Base-by-base conservation (phyloP, 2,797 vertebrate genomes). In the Gymnocypris eckloni region DNA sequence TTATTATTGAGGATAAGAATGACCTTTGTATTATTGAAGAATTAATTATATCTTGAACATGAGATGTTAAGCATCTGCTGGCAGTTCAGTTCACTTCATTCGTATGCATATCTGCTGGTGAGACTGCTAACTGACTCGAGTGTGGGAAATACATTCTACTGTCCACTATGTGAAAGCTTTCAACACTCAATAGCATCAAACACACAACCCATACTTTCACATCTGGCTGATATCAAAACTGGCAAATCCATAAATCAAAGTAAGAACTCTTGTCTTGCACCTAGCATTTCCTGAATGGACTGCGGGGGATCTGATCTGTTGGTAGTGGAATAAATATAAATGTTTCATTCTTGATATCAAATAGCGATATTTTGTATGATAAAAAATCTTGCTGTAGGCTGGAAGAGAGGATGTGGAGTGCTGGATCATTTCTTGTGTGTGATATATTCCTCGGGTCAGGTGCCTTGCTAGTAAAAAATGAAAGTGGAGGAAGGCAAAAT, bases 381-480 rank as follows among this genome's bases (percentile, higher is more conserved):
- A 61, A 64, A 79, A 64, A 7, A 64, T 61, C 7, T 10, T 43
- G 39, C 56, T 4, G 8, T 64, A 25, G 77, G 77, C 77, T 43
- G 39, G n/a, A 37, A 64, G 39, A 28, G 77, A 45, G 33, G 52
- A 41, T 41, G 6, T n/a, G 75, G 12, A 59, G 52, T 1, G 3
- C 52, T 41, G 33, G 6, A 56, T 59, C 75, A 56, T 64, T 69
- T 82, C 20, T 52, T 69, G 45, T 45, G 33, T 33, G 52, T 48
- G 70, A 70, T 83, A 37, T 64, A 37, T 83, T 48, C 72, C 69
- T 83, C 45, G 12, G 70, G 69, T 76, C 69, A 56, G 41, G 39
- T 56, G 54, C 71, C 56, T n/a, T n/a, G 9, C 77, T 18, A 39
- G 56, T 15, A 25, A 45, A 64, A 64, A n/a, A 79, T 79, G 54